Evolutionary conservation across 2,113 vertebrate genomes (phyloP), one percentile per base, ranked within the genome.

Genomic region (Plotosus lineatus): DNA sequence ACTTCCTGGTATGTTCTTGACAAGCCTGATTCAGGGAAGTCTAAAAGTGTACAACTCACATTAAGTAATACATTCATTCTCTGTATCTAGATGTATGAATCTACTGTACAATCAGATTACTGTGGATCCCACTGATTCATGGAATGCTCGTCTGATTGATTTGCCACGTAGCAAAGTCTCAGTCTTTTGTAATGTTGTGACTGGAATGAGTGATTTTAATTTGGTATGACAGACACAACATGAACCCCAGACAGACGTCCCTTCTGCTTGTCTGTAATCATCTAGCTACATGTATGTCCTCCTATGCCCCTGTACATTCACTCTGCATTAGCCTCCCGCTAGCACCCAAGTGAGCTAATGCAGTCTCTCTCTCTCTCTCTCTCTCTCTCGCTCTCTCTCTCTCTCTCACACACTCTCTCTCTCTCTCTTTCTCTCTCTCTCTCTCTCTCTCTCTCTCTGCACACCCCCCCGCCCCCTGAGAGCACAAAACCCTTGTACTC

Each of bases 221-320:
- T 75, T 23, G 6, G 33, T 38, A n/a, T 56, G 73, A 40, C 85
- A 86, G 76, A 68, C 80, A 79, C 79, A 84, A 82, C 85, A 79
- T 77, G 71, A 44, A 12, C 31, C 23, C 46, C 50, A 68, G 33
- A 56, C 51, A 53, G 69, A 75, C 60, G 69, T 33, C 26, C 31
- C 61, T 76, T 60, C 63, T 48, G 44, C 63, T 46, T 55, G 55
- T 61, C 12, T 63, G 51, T 50, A 55, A 21, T 11, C 23, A 56
- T 46, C 55, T 75, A 23, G 26, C 60, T 76, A 21, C 4, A 17
- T 74, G 81, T 73, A 63, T 77, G 75, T 81, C 66, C 63, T 85
- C 55, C 53, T 63, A 51, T 5, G 21, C 26, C 38, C 26, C 50
- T 50, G 28, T 63, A 74, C n/a, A n/a, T 40, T 42, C 66, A 73